Percentiles rank a stretch among this genome's conserved stretches.
phyloP scores from a whole-genome alignment of 2,113 vertebrate genomes.

The Corythaixoides concolor region DNA sequence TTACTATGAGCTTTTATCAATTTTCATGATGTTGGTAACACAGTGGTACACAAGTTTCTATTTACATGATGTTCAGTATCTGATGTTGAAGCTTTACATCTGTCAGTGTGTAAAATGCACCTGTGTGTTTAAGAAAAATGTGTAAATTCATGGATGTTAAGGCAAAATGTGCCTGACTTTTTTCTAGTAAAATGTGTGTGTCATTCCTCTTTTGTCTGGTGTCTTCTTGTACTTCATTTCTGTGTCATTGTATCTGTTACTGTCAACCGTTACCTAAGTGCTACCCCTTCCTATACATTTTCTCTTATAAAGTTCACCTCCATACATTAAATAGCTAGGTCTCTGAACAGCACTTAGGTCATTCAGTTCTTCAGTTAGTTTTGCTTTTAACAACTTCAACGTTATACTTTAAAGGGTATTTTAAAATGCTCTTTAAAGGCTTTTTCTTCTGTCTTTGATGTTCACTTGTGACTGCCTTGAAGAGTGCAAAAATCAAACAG shows the following conservation, averaged over 20 bases:
- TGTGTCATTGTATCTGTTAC: neutral
- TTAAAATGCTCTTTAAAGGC: neutral
- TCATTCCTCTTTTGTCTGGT: neutral
- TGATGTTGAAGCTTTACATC: neutral
- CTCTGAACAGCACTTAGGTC: neutral
- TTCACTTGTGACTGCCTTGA: neutral
- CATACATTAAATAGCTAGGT: neutral
- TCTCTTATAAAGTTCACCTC: neutral
- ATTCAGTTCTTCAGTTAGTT: neutral
- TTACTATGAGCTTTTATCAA: neutral
- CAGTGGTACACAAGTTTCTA: neutral
- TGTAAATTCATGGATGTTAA: neutral
- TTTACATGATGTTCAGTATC: neutral
- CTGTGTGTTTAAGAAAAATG: neutral
- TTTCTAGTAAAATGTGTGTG: neutral
- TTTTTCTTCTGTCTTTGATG: neutral
- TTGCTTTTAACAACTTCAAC: neutral
- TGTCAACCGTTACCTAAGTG: neutral
- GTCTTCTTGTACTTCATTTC: slow-evolving; percentile 4
- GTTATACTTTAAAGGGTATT: neutral
- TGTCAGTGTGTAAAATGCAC: neutral
- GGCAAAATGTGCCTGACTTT: neutral
- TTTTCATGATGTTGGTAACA: neutral
- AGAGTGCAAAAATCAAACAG: neutral
- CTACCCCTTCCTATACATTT: neutral